A percentile compares a stretch with the other conserved stretches of the same genome.
Evolutionary conservation across 2,888 invertebrate genomes (phyloP).

Genomic region (Cheiracanthium punctorium): DNA sequence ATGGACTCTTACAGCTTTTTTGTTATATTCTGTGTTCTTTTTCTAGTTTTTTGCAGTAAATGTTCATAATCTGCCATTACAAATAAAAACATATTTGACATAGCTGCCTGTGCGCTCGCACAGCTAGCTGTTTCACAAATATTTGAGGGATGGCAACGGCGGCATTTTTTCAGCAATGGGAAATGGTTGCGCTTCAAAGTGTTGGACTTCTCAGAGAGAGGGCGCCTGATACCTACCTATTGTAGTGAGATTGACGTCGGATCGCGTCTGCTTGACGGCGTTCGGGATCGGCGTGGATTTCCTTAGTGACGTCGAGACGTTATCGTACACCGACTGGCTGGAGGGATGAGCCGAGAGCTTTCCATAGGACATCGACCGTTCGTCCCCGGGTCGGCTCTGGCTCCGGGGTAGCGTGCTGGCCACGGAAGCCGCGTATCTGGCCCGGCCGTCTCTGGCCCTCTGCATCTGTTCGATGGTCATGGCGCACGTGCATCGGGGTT

Average conservation of each 20-base stretch:
- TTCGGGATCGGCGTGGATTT: slow-evolving; percentile 67
- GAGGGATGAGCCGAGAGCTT: slow-evolving; percentile 79
- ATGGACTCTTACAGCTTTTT: too few relatives aligned
- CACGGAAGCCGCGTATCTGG: slow-evolving; percentile 62
- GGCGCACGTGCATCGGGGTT: slow-evolving; percentile 86
- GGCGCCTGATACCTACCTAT: too few relatives aligned
- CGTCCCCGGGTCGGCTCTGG: slow-evolving; percentile 63
- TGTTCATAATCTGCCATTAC: too few relatives aligned
- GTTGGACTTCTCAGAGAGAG: too few relatives aligned
- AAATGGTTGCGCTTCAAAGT: too few relatives aligned
- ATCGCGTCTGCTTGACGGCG: slow-evolving; percentile 63
- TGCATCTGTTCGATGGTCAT: slow-evolving; percentile 86
- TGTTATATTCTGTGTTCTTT: too few relatives aligned
- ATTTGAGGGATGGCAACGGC: too few relatives aligned
- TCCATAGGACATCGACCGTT: slow-evolving; percentile 29
- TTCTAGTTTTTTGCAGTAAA: too few relatives aligned
- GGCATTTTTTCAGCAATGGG: too few relatives aligned
- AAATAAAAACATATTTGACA: too few relatives aligned
- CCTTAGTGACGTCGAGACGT: slow-evolving; percentile 78
- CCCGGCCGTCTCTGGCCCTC: slow-evolving; percentile 80
- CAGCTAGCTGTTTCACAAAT: too few relatives aligned
- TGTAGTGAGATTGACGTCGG: slow-evolving; percentile 62
- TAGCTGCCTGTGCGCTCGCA: too few relatives aligned
- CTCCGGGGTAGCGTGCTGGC: slow-evolving; percentile 72
- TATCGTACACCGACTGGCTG: slow-evolving; percentile 91